These are phyloP conservation scores for Microctenopoma steveboyesi DNA, from an alignment of 2,797 vertebrate genomes.

Conservation along the genomic window DNA sequence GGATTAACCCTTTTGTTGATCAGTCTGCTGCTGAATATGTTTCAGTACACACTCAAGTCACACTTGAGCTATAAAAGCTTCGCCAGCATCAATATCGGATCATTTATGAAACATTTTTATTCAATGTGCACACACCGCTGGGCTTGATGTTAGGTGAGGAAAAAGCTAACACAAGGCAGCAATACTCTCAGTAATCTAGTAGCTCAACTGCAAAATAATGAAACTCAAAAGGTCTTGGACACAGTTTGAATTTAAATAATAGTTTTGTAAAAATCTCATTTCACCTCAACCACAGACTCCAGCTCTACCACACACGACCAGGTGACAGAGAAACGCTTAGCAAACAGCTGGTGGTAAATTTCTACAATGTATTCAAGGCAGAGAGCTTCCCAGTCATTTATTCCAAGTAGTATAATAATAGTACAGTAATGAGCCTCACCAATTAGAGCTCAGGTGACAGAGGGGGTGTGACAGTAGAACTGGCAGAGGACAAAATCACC, in stretches of 20 bases:
- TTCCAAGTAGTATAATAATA: too few species aligned
- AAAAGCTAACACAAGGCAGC: too few species aligned
- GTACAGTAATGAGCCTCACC: constrained; percentile 23
- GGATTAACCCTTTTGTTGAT: not conserved
- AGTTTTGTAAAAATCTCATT: too few species aligned
- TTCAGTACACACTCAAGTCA: not conserved
- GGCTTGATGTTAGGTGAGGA: not conserved
- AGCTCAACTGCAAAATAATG: too few species aligned
- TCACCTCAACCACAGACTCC: too few species aligned
- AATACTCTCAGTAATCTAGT: too few species aligned
- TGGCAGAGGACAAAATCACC: constrained; percentile 40
- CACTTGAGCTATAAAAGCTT: not conserved
- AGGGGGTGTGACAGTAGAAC: constrained; percentile 40
- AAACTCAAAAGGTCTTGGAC: too few species aligned
- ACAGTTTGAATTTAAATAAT: too few species aligned
- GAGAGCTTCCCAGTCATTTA: constrained; percentile 7
- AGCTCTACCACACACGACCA: too few species aligned
- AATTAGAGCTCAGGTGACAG: constrained; percentile 56
- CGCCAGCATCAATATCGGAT: constrained; percentile 3
- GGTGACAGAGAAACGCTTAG: not conserved
- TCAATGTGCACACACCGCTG: not conserved
- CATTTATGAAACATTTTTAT: not conserved
- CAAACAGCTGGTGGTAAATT: not conserved
- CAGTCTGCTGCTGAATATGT: not conserved
- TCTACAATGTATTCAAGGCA: not conserved